These are phyloP conservation scores for Terrapene triunguis DNA, from an alignment of 2,113 vertebrate species.

Conservation along the genomic window DNA sequence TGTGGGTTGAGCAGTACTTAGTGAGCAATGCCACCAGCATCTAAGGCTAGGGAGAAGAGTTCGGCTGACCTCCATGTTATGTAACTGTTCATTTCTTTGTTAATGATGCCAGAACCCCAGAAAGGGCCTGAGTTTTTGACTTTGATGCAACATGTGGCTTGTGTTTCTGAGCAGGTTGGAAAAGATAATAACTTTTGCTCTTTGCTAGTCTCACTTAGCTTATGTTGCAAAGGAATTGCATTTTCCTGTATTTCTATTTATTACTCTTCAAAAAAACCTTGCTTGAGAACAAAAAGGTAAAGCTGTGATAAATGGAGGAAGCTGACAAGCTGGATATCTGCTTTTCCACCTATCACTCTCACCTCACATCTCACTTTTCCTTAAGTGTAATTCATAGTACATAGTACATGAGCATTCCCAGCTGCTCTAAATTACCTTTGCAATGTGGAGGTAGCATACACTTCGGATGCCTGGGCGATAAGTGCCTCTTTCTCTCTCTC, in stretches of 20 bases:
- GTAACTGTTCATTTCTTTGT: background rate
- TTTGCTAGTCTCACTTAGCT: background rate
- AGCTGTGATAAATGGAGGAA: background rate
- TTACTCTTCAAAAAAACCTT: background rate
- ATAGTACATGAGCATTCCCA: background rate
- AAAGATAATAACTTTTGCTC: background rate
- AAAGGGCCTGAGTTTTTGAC: background rate
- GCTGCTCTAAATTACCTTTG: background rate
- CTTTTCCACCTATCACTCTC: background rate
- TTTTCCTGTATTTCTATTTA: background rate
- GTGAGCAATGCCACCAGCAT: background rate
- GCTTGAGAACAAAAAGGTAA: background rate
- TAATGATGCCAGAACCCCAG: background rate
- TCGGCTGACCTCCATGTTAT: background rate
- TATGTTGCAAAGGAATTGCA: accelerated
- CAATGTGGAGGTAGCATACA: background rate
- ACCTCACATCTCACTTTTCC: background rate
- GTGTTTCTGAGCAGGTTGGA: background rate
- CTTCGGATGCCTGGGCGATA: background rate
- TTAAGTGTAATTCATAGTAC: background rate
- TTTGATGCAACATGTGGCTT: background rate
- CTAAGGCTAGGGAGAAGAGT: background rate
- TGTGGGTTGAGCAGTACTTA: background rate
- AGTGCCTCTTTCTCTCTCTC: background rate
- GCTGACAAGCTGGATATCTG: background rate